phyloP scores from a whole-genome alignment of 2,113 vertebrate genomes.

The Strigops habroptila region DNA sequence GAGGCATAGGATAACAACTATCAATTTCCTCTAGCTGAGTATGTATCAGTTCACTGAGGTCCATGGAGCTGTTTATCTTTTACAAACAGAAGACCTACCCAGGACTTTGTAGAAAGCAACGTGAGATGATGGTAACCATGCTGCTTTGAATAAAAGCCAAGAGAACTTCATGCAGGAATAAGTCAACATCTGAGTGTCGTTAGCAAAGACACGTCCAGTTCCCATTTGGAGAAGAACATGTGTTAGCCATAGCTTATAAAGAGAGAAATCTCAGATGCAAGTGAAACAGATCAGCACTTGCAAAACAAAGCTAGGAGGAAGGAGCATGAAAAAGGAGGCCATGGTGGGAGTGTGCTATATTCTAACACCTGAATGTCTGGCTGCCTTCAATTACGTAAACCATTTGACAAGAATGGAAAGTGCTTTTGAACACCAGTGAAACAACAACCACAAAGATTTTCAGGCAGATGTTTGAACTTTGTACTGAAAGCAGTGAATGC shows the following conservation, averaged over 20 bases:
- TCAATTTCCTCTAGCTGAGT: neutral
- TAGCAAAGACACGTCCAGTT: neutral
- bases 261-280: neutral
- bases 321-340: neutral
- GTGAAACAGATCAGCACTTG: neutral
- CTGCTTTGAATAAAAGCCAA: neutral
- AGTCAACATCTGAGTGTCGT: constrained; percentile 3
- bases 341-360: neutral
- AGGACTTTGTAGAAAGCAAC: neutral
- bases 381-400: neutral
- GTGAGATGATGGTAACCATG: neutral
- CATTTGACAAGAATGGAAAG: neutral
- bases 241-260: neutral
- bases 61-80: neutral
- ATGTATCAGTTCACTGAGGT: neutral
- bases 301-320: neutral
- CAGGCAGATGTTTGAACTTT: neutral
- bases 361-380: neutral
- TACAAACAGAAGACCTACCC: neutral
- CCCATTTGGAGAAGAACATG: neutral
- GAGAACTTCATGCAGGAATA: neutral
- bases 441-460: neutral
- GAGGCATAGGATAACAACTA: neutral
- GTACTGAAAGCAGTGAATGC: neutral
- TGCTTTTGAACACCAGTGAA: neutral